Conservation (phyloP, 2,888 invertebrate genomes). For the Hypena proboscidalis region DNA sequence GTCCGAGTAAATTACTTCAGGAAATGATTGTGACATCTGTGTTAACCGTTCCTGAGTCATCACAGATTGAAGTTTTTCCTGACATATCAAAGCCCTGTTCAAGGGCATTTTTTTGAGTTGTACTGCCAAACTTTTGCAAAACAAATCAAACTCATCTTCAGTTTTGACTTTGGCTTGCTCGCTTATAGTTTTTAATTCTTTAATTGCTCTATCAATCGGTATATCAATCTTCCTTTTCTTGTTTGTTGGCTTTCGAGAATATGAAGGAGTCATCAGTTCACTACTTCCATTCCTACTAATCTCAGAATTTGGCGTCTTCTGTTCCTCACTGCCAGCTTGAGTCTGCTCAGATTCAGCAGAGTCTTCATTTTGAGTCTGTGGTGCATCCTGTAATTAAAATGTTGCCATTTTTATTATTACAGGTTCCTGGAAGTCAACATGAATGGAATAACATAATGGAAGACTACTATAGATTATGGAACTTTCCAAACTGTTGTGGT, state of each 20-base stretch:
- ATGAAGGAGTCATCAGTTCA: too few species aligned
- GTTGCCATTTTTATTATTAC: too few species aligned
- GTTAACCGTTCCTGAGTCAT: too few species aligned
- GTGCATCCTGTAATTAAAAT: conserved; percentile 16
- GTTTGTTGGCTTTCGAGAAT: conserved; percentile 1
- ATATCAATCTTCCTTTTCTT: conserved; percentile 9
- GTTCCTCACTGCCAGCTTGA: background rate
- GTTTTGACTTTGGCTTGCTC: conserved; percentile 12
- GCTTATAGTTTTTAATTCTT: conserved; percentile 20
- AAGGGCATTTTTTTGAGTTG: conserved; percentile 35
- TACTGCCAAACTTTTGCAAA: conserved; percentile 35
- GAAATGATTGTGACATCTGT: too few species aligned
- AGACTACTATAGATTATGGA: conserved; percentile 27
- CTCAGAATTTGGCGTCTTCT: too few species aligned
- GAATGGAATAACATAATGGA: conserved; percentile 22
- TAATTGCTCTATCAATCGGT: conserved; percentile 24
- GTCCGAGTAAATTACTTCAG: too few species aligned
- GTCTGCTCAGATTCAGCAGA: conserved; percentile 14
- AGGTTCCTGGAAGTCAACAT: conserved; percentile 11
- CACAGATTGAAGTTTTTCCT: too few species aligned
- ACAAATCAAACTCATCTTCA: conserved; percentile 35
- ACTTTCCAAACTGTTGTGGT: conserved; percentile 22
- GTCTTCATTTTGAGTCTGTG: conserved; percentile 19
- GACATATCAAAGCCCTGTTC: conserved; percentile 28
- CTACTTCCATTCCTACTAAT: too few species aligned